Conservation (phyloP, 1,140 invertebrate species). For the Uloborus diversus region DNA sequence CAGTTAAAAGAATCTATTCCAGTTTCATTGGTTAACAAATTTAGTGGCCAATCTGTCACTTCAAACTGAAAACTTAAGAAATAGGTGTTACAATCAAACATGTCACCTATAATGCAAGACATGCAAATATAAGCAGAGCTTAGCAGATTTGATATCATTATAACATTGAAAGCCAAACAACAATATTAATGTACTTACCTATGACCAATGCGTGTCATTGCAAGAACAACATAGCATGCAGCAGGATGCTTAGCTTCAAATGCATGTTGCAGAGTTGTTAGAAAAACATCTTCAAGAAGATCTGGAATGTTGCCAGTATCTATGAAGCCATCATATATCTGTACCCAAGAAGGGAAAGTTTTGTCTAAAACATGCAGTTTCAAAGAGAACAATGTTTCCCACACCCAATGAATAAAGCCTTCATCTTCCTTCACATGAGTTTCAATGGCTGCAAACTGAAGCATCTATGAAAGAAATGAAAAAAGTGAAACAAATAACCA, state of each 20-base stretch:
- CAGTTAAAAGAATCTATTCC: no score
- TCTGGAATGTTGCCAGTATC: conserved; percentile 5
- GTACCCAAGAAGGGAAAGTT: conserved; percentile 15
- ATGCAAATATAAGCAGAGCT: no score
- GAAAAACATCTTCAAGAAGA: conserved; percentile 4
- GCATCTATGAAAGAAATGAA: conserved; percentile 32
- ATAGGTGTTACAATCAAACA: no score
- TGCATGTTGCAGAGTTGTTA: not conserved
- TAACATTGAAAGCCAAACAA: no score
- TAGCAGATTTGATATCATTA: no score
- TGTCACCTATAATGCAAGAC: no score
- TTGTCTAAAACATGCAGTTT: conserved; percentile 37
- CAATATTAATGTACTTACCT: no score
- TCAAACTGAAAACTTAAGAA: no score
- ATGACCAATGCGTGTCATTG: conserved; percentile 34
- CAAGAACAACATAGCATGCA: conserved; percentile 31
- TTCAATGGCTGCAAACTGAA: conserved; percentile 12
- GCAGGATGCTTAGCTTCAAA: conserved; percentile 44
- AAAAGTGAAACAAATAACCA: not conserved
- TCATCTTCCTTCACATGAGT: not conserved
- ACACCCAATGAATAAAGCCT: conserved; percentile 33
- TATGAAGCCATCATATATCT: conserved; percentile 40
- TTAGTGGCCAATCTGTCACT: no score
- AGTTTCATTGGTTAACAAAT: no score
- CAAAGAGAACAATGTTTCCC: conserved; percentile 35